Evolutionary conservation across 1,140 invertebrate genomes (phyloP).

Genomic region (Zaprionus ornatus): DNA sequence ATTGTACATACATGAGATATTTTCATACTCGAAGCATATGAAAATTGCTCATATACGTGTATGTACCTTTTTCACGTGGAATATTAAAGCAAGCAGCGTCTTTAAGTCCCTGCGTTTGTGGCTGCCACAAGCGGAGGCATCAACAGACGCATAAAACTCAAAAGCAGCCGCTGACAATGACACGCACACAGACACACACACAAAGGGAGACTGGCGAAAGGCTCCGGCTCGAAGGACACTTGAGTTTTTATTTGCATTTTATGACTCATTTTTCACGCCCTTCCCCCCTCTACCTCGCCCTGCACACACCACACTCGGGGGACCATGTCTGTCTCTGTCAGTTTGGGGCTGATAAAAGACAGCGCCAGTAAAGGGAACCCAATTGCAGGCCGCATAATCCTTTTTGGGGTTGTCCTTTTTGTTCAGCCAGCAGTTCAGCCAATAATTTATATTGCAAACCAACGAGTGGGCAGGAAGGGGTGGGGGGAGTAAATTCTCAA

Average conservation of each 20-base stretch:
- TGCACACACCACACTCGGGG: background rate
- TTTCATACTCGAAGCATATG: background rate
- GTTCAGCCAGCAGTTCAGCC: slow-evolving; percentile 42
- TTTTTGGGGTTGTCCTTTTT: slow-evolving; percentile 67
- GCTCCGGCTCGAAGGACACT: slow-evolving; percentile 54
- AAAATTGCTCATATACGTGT: too few species aligned
- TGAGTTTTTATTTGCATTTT: slow-evolving; percentile 80
- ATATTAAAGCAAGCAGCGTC: slow-evolving; percentile 28
- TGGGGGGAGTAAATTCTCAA: background rate
- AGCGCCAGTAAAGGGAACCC: slow-evolving; percentile 38
- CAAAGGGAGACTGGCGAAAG: background rate
- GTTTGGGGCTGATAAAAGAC: slow-evolving; percentile 75
- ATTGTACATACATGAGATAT: slow-evolving; percentile 27
- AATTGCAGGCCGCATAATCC: slow-evolving; percentile 73
- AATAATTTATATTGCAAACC: slow-evolving; percentile 75
- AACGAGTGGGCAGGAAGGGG: background rate
- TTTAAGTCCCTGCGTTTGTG: slow-evolving; percentile 16
- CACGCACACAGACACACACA: slow-evolving; percentile 21
- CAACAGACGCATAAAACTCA: slow-evolving; percentile 19
- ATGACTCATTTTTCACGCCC: slow-evolving; percentile 80
- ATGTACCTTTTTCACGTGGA: background rate
- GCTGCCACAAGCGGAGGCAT: slow-evolving; percentile 11
- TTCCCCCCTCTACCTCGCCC: slow-evolving; percentile 1
- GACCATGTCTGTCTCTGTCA: slow-evolving; percentile 61
- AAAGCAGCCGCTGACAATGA: slow-evolving; percentile 42